Evolutionary conservation across 2,797 vertebrate genomes (phyloP), one percentile per base, ranked within the genome.

Genomic region (Sebastes kiyomatsui): DNA sequence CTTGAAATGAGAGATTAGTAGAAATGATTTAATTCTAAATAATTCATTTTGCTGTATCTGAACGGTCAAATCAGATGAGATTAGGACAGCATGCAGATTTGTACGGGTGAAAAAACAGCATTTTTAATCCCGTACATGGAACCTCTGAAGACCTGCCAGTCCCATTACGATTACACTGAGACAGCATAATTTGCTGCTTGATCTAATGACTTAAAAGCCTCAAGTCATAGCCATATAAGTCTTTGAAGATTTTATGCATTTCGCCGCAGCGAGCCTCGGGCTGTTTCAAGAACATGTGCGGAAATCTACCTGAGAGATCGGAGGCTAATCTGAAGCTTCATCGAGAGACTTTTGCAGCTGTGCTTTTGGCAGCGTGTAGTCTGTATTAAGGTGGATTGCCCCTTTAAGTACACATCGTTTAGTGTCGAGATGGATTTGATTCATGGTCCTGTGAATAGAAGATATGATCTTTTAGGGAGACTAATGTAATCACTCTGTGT

Each of bases 401-500:
- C 61, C 38, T 86, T 84, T 77, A 67, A 80, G 83, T 49, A 67
- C 58, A 78, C 67, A 81, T 83, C 33, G 35, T 85, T 80, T 72
- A 80, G 67, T 79, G 75, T 79, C 32, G 16, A 77, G 78, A 55
- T 75, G 27, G 65, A 76, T 88, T 80, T 87, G 86, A 92, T 85
- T 89, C 67, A 83, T 77, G 67, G 38, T 79, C 60, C 18, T 32
- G 60, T 77, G 87, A 89, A 64, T 32, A 59, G 75, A 66, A 67
- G 71, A 88, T 89, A 60, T 71, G 79, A 86, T 92, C 84, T 87
- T 76, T 89, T 80, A 54, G 79, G 56, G 80, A 69, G 84, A 83
- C 87, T 84, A 86, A 92, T 91, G 86, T 85, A 85, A 89, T 92
- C 88, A 87, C 74, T 79, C 56, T 56, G 66, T 75, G 77, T 79